Base-by-base conservation (phyloP, 92 coral and sea anemone species). In the Bergia puertoricense region DNA sequence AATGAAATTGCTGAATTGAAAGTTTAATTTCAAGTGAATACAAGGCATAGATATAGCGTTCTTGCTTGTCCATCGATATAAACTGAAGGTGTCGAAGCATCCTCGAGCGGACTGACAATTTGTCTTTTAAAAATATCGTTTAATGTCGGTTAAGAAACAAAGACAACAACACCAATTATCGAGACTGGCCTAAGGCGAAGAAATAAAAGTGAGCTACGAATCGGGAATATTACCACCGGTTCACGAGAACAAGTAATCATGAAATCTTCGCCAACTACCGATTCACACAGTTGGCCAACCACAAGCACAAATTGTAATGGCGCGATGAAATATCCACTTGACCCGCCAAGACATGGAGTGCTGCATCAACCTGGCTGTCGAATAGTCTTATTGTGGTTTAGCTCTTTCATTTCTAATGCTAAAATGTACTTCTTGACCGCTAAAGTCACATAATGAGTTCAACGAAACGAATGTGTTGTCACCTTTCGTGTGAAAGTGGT, bases 111-210 rank as follows among this genome's bases (percentile, higher is more conserved):
- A 86, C 80, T 89, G 90, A 81, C 85, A 89, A 86, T 76, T 89
- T 92, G 94, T 81, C 94, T 91, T 82, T 62, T 81, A 89, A 84
- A 91, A 92, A 92, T 92, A 92, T 92, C 94, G 88, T 88, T 92
- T 92, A 89, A 86, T 89, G 94, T 89, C 94, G 94, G 94, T 86
- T 79, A 85, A 90, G 87, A 90, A 85, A 76, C 72, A 79, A 90
- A 77, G 89, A 84, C 87, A 69, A 84, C 87, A 69, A 84, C 87
- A 69, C 78, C 87, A 84, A 84, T 84, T 84, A 84, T 84, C 79
- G 78, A 48, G 78, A 74, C 75, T 84, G 87, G 87, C 87, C 87
- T 84, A 45, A 84, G 87, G 87, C 87, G 50, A 84, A 84, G 87
- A 84, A 84, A 84, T 51, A 69, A 50, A 79, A 84, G 79, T 69